Evolutionary conservation across 1,140 invertebrate species (phyloP).

Genomic region (Stenopsyche tienmushanensis): DNA sequence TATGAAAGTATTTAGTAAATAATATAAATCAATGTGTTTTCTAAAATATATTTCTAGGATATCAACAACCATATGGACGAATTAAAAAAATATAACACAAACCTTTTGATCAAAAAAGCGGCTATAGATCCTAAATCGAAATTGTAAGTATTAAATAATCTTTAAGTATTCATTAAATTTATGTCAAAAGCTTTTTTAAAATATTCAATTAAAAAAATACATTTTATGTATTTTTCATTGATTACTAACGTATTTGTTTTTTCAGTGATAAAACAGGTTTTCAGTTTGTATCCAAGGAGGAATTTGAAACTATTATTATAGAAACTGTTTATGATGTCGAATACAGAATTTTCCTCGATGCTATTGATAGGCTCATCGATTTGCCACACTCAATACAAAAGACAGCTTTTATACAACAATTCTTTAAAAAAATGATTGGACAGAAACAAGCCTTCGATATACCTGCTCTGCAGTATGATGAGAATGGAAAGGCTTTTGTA

Average conservation of each 20-base stretch:
- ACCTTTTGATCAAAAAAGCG: conserved; percentile 62
- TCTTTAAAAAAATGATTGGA: conserved; percentile 58
- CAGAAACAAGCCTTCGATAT: conserved; percentile 58
- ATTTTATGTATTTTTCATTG: no score
- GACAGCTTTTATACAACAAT: conserved; percentile 73
- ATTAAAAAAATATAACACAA: conserved; percentile 69
- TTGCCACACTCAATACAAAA: conserved; percentile 70
- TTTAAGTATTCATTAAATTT: no score
- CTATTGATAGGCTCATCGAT: conserved; percentile 68
- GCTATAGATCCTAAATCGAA: conserved; percentile 59
- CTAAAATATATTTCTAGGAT: conserved; percentile 52
- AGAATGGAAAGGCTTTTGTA: conserved; percentile 66
- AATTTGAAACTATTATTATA: conserved; percentile 67
- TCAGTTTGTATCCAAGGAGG: conserved; percentile 68
- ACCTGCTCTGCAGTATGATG: conserved; percentile 66
- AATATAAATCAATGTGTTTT: conserved; percentile 10
- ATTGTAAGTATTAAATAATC: conserved; percentile 56
- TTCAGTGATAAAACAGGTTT: conserved; percentile 58
- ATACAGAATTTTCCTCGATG: conserved; percentile 72
- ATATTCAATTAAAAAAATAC: no score
- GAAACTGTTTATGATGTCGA: conserved; percentile 72
- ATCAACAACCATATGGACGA: conserved; percentile 64
- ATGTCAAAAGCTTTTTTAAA: no score
- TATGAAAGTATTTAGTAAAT: background rate
- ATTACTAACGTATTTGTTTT: no score